Conservation (phyloP, 1,140 invertebrate genomes). For the Pseudachorutes palmiensis region DNA sequence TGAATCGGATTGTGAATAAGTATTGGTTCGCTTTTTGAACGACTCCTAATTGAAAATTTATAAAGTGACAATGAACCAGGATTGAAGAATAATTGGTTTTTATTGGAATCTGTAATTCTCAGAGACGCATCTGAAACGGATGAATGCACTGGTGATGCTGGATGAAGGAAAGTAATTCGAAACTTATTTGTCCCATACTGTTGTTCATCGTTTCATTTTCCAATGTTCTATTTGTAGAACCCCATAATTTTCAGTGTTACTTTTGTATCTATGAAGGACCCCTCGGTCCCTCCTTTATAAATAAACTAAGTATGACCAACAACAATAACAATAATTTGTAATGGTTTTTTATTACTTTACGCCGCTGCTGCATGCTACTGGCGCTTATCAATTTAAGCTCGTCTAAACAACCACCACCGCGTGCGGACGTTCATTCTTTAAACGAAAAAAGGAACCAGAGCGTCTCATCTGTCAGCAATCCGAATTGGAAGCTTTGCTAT, state of each 20-base stretch:
- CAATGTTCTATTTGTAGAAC: not conserved
- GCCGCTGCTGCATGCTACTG: not conserved
- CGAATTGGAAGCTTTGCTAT: too few relatives aligned
- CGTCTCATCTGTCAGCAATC: not conserved
- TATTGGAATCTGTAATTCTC: not conserved
- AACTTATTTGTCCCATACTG: not conserved
- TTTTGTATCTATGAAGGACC: not conserved
- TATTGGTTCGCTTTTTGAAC: too few relatives aligned
- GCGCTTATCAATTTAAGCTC: constrained; percentile 1
- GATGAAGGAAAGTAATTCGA: not conserved
- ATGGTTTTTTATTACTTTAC: not conserved
- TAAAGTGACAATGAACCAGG: too few relatives aligned
- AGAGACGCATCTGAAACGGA: not conserved
- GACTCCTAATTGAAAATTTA: too few relatives aligned
- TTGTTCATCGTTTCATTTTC: not conserved
- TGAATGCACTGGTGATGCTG: not conserved
- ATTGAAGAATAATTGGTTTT: not conserved
- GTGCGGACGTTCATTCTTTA: not conserved
- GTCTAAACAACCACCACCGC: not conserved
- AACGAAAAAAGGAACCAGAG: not conserved
- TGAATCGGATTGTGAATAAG: too few relatives aligned
- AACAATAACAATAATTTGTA: not conserved
- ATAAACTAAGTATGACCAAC: too few relatives aligned
- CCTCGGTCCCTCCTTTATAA: not conserved
- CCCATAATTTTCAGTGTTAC: too few relatives aligned